These are phyloP conservation scores for Bombyx mandarina DNA, from an alignment of 1,140 invertebrate species.

Conservation along the genomic window DNA sequence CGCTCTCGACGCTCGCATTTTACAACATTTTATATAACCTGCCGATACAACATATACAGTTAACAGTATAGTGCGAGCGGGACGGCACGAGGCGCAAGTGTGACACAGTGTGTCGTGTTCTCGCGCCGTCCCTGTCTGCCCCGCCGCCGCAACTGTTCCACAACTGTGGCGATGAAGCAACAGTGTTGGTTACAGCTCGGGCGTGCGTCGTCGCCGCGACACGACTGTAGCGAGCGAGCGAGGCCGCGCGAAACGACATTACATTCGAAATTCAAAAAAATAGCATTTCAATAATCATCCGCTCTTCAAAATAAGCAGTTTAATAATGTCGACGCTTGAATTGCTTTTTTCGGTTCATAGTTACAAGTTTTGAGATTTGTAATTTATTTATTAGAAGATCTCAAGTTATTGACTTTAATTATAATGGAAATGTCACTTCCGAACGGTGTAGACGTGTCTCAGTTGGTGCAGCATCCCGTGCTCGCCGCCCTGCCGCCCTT, in stretches of 20 bases:
- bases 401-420: background rate
- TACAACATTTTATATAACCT: constrained; percentile 68
- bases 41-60: constrained; percentile 68
- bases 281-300: background rate
- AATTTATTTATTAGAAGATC: background rate
- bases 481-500: constrained; percentile 84
- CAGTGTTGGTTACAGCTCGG: constrained; percentile 43
- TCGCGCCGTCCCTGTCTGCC: constrained; percentile 35
- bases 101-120: constrained; percentile 60
- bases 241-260: background rate
- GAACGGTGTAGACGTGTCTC: constrained; percentile 84
- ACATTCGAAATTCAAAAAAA: constrained; percentile 5
- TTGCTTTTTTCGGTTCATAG: no score
- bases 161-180: constrained; percentile 40
- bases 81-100: constrained; percentile 27
- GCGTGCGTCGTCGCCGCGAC: constrained; percentile 22
- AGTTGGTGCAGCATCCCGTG: constrained; percentile 88
- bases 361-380: no score
- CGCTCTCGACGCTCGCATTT: constrained; percentile 29
- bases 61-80: constrained; percentile 46
- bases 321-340: no score
- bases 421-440: constrained; percentile 79
- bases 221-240: constrained; percentile 28
- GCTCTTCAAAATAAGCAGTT: no score
- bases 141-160: constrained; percentile 40